Conservation (phyloP, 2,797 vertebrate species). For the Gymnoscopelus braueri region DNA sequence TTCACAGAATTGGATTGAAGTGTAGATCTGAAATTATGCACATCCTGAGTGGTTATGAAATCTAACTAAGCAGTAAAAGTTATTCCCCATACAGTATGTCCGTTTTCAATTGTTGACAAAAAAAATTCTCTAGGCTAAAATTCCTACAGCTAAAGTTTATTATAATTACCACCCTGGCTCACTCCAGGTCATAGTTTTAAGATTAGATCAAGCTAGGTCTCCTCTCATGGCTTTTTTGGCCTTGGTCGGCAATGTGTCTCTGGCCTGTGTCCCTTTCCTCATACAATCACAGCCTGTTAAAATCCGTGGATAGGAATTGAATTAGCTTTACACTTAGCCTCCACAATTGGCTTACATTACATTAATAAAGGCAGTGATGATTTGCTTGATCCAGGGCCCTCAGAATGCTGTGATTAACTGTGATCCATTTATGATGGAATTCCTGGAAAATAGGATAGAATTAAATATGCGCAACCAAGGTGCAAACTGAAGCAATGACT, state of each 20-base stretch:
- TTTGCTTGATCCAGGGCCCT: not conserved
- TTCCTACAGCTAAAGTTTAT: not conserved
- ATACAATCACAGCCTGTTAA: constrained; percentile 27
- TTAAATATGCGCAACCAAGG: constrained; percentile 17
- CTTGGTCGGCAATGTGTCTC: not conserved
- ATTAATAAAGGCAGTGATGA: constrained; percentile 4
- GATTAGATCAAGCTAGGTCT: constrained; percentile 34
- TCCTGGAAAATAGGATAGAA: constrained; percentile 23
- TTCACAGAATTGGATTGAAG: constrained; percentile 13
- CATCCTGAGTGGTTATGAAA: constrained; percentile 39
- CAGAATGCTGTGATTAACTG: constrained; percentile 16
- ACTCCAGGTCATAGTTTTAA: constrained; percentile 40
- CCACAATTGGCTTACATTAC: constrained; percentile 15
- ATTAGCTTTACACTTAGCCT: constrained; percentile 21
- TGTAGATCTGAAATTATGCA: constrained; percentile 33
- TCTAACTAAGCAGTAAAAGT: constrained; percentile 16
- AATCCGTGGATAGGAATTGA: constrained; percentile 12
- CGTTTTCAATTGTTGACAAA: constrained; percentile 16
- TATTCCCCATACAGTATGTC: constrained; percentile 26
- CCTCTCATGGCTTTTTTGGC: constrained; percentile 31
- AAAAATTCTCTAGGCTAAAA: constrained; percentile 9
- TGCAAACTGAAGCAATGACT: constrained; percentile 10
- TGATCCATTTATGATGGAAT: constrained; percentile 21
- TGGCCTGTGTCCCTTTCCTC: constrained; percentile 14
- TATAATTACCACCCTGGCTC: constrained; percentile 6